Base-by-base conservation (phyloP, 2,113 vertebrate species). In the Pongo pygmaeus region DNA sequence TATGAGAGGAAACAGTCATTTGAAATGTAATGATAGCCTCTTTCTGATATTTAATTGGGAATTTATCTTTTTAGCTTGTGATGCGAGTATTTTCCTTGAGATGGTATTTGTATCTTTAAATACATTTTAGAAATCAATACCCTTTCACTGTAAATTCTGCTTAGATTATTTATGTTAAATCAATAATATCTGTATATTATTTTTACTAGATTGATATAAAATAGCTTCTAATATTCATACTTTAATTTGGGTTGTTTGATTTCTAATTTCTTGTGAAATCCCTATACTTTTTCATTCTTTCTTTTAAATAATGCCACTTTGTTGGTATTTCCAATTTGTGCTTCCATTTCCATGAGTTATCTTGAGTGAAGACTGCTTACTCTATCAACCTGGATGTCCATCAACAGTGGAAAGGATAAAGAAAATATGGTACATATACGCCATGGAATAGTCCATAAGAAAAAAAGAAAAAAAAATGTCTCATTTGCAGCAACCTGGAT, bases 1-100 rank as follows among this genome's bases (percentile, higher is more conserved):
- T 94, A 85, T 93, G 43, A 95, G 92, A 97, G 85, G 96, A 97
- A 97, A 92, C 90, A 10, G 35, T 97, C 95, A 92, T 91, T 97
- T 94, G 91, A 94, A 80, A 83, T 38, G 81, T 92, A 97, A 94
- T 90, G 64, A 91, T 96, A 89, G 20, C 90, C 23, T 89, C 30
- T 81, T 94, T 88, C 61, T 84, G 22, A 59, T 89, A 40, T 61
- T 96, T 96, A 92, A 91, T 94, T 96, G 18, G 27, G 6, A 95
- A 83, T 95, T 92, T 95, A 72, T 91, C 43, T 91, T 90, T 89
- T 85, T 52, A 72, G 75, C 59, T 87, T 95, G 84, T 67, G 13
- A 55, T 59, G 20, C 92, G 20, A 87, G 12, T 48, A 57, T 38
- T 64, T 97, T 87, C 46, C 6, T 88, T 97, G 52, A 40, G 38